Evolutionary conservation across 2,797 vertebrate genomes (phyloP), one percentile per base, ranked within the genome.

Genomic region (Eurystomus glaucurus): DNA sequence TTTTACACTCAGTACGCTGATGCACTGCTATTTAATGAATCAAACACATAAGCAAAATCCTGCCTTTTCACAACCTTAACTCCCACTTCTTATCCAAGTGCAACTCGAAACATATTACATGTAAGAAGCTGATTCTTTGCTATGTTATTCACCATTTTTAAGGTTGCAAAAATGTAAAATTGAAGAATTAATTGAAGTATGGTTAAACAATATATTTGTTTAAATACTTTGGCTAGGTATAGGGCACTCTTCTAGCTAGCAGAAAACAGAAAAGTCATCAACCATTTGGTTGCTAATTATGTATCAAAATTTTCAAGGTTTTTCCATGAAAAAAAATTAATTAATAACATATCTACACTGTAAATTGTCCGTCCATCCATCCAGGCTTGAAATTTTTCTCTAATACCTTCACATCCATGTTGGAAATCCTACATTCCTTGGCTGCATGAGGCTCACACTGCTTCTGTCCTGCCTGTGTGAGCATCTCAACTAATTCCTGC

Each of bases 401-500:
- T 57, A 61, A 76, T 26, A 16, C 22, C 25, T 71, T 81, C 45
- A 41, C 33, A 81, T 10, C 11, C n/a, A 6, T 1, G 1, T 2
- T 37, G 57, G 15, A 78, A 55, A 86, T 23, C 20, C 18, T 9
- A 4, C 55, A 61, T 57, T 48, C 45, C 57, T 5, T 2, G 10
- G 57, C 29, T 86, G 65, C 61, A 39, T 2, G 0, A 41, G 81
- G 31, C 41, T 88, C 29, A 5, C 23, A 3, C 28, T 20, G 19
- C 39, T 41, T 39, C 64, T 48, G 21, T n/a, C 43, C 69, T 58
- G 29, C 48, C 26, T 54, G 4, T 0, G 0, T 5, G 19, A 90
- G 25, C 45, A 33, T 51, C 52, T 39, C 4, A 0, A 1, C 4
- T 29, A 3, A 5, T 26, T 69, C 58, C 72, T 84, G 45, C 8